Base-by-base conservation (phyloP, 2,113 vertebrate genomes). In the Rana temporaria region DNA sequence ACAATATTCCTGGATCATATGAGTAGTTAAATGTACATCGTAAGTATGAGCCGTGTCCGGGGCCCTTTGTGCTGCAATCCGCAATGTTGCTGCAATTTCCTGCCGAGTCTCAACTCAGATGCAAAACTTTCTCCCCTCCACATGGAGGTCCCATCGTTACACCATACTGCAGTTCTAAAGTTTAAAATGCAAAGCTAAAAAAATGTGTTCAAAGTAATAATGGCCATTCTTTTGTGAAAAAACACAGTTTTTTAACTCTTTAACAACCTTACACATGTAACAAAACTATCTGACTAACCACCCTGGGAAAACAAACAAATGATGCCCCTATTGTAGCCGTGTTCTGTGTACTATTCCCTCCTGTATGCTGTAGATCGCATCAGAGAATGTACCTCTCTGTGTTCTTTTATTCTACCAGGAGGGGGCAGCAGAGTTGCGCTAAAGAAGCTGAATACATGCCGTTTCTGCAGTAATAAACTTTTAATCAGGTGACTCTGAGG, bases 21-120 rank as follows among this genome's bases (percentile, higher is more conserved):
- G 86, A 88, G 64, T 91, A 90, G 90, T 87, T 90, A 17, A 59
- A 62, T 17, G 26, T 67, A 68, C 69, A 3, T 87, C 87, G 92
- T 93, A 89, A 94, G 92, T 95, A 94, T 84, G 32, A 48, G 6
- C 4, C 22, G 19, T 8, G 2, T 24, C 42, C 18, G 24, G n/a
- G 19, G 30, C 34, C 20, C 32, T 62, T 57, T 15, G 26, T 59
- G 55, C 55, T 34, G 57, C n/a, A 60, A 4, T 42, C 32, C 2
- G 6, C 16, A 9, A 4, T 30, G 19, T 26, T 18, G 3, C 56
- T 14, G 30, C 42, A 48, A 48, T 48, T 70, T 71, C 11, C 6
- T 65, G 30, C 57, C 12, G 20, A 57, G 55, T 42, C 55, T 9
- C 12, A 38, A 48, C 12, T 42, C 72, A 62, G 72, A 75, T 75